Percentiles rank a stretch among this genome's conserved stretches.
Evolutionary conservation across 2,797 vertebrate species (phyloP).

Genomic region (Adelosebastes latens): DNA sequence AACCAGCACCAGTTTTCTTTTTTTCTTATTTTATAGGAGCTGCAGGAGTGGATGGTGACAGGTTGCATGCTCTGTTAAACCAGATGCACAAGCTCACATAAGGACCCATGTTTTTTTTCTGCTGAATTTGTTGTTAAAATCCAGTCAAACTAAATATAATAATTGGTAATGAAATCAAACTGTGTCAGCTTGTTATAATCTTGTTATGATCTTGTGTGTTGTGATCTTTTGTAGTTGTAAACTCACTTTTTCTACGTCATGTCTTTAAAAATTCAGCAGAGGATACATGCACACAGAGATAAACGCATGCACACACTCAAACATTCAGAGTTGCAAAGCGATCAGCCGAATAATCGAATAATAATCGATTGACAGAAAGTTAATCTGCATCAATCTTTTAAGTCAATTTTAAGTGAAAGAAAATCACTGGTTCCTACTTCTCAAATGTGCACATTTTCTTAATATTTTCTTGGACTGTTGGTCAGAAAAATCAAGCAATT

Average conservation of each 20-base stretch:
- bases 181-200: constrained; percentile 8
- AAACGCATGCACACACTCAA: constrained; percentile 30
- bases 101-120: background rate
- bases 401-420: background rate
- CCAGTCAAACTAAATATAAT: background rate
- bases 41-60: constrained; percentile 22
- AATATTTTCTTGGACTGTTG: background rate
- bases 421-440: background rate
- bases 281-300: constrained; percentile 24
- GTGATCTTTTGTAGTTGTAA: constrained; percentile 8
- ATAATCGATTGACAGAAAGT: background rate
- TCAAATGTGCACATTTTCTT: background rate
- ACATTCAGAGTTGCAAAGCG: background rate
- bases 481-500: background rate
- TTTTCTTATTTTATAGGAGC: background rate
- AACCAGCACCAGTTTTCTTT: background rate
- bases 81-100: constrained; percentile 3
- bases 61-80: constrained; percentile 12
- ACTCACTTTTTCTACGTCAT: background rate
- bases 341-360: background rate
- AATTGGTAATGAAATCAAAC: background rate
- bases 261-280: background rate
- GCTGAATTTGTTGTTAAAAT: background rate
- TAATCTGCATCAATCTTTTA: background rate
- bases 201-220: background rate